Evolutionary conservation across 2,797 vertebrate genomes (phyloP), one percentile per base, ranked within the genome.

Genomic region (Crenichthys baileyi): DNA sequence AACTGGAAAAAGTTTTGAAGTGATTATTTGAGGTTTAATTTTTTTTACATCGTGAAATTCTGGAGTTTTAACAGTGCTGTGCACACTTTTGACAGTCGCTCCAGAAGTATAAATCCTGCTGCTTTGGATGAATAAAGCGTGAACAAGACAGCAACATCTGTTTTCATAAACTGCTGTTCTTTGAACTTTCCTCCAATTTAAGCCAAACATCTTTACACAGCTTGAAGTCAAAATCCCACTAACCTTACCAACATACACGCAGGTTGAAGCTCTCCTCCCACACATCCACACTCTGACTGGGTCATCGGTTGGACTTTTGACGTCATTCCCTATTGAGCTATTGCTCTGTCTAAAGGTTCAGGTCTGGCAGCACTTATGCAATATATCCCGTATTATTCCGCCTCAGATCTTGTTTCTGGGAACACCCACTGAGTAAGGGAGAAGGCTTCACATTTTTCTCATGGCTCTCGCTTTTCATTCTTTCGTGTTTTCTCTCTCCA

Each of bases 401-500:
- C 72, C 63, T 6, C 24, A 44, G 76, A 55, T 83, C 74, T 36
- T 56, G 61, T 73, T 84, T 26, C 63, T 67, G 56, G 85, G 84
- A 90, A 87, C 90, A 81, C 26, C 15, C 31, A 7, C 84, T 83
- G 87, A 83, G 86, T 79, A 53, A 86, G 82, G 82, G 86, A 84
- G 86, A 76, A 84, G 83, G 80, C 81, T 85, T 86, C 41, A 61
- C 90, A 93, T 95, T 94, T 90, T 89, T 89, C 68, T 26, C 88
- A 88, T 77, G 85, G 83, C 82, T 91, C 79, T 85, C 31, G 51
- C 78, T 84, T 80, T 80, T 73, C 63, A 20, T 80, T 68, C 26
- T 36, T 44, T 61, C 15, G 12, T 63, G 60, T 67, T 78, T 77
- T 76, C 50, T 67, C 41, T 41, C 24, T 31, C 24, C 77, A 46